Percentiles rank a stretch among this genome's conserved stretches.
Conservation (phyloP, 2,113 vertebrate genomes). For the Gymnogyps californianus region DNA sequence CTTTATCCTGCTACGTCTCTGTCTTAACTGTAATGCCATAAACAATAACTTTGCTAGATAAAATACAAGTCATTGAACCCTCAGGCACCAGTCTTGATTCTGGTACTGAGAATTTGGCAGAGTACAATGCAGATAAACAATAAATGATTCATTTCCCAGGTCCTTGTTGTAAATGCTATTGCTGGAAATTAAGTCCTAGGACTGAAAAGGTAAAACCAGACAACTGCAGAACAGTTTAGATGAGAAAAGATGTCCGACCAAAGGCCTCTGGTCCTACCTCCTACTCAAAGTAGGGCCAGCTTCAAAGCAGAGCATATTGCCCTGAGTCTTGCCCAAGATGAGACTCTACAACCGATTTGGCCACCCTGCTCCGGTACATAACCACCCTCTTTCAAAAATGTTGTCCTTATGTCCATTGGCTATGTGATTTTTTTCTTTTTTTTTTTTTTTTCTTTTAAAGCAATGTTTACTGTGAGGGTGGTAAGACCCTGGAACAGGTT, state of each 20-base stretch:
- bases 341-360: neutral
- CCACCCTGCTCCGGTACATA: neutral
- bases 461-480: no score
- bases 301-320: neutral
- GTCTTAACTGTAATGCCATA: neutral
- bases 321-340: neutral
- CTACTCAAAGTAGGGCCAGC: neutral
- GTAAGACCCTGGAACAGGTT: no score
- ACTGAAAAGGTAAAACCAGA: neutral
- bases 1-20: neutral
- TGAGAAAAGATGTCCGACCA: neutral
- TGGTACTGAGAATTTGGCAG: neutral
- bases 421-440: no score
- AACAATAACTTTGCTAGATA: neutral
- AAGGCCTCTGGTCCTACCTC: neutral
- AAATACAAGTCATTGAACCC: neutral
- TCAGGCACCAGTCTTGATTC: neutral
- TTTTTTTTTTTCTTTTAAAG: no score
- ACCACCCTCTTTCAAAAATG: neutral
- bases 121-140: neutral
- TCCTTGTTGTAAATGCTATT: neutral
- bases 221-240: neutral
- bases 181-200: neutral
- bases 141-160: neutral
- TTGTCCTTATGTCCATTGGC: neutral